Percentiles rank a stretch among this genome's conserved stretches.
Evolutionary conservation across 2,888 invertebrate genomes (phyloP).

Genomic region (Octonoba sinensis): DNA sequence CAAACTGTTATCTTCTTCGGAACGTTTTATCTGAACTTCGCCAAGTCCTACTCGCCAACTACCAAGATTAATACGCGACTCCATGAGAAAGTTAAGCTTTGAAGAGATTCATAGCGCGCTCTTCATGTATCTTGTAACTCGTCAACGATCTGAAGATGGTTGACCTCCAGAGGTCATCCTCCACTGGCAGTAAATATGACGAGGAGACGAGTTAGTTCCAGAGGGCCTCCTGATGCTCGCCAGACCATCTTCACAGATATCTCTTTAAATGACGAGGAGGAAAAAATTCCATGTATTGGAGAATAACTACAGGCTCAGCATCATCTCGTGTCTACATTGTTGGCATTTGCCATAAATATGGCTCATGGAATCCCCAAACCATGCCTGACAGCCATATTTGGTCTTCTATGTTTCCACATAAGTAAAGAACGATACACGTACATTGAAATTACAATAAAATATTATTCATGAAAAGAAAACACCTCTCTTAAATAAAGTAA

Average conservation of each 20-base stretch:
- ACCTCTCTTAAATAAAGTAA: too few species aligned
- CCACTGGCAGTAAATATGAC: constrained; percentile 52
- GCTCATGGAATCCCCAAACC: background rate
- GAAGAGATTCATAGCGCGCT: constrained; percentile 46
- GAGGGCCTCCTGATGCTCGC: constrained; percentile 45
- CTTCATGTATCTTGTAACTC: constrained; percentile 53
- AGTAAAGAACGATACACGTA: too few species aligned
- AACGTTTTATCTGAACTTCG: background rate
- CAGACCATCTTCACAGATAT: constrained; percentile 36
- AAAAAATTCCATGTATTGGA: constrained; percentile 35
- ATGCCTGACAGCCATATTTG: constrained; percentile 26
- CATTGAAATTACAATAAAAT: too few species aligned
- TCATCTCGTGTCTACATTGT: constrained; percentile 46
- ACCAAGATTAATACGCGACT: constrained; percentile 38
- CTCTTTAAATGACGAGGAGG: constrained; percentile 15
- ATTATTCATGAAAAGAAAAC: too few species aligned
- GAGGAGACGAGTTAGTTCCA: constrained; percentile 30
- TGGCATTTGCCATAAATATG: constrained; percentile 55
- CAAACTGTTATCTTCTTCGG: too few species aligned
- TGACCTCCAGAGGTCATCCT: constrained; percentile 45
- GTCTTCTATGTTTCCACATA: background rate
- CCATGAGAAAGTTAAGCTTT: constrained; percentile 25
- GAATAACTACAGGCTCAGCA: constrained; percentile 55
- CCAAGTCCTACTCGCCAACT: constrained; percentile 21
- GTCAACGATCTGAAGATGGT: constrained; percentile 51